Percentiles rank a stretch among this genome's conserved stretches.
Conservation (phyloP, 2,113 vertebrate species). For the Phaethornis superciliosus region DNA sequence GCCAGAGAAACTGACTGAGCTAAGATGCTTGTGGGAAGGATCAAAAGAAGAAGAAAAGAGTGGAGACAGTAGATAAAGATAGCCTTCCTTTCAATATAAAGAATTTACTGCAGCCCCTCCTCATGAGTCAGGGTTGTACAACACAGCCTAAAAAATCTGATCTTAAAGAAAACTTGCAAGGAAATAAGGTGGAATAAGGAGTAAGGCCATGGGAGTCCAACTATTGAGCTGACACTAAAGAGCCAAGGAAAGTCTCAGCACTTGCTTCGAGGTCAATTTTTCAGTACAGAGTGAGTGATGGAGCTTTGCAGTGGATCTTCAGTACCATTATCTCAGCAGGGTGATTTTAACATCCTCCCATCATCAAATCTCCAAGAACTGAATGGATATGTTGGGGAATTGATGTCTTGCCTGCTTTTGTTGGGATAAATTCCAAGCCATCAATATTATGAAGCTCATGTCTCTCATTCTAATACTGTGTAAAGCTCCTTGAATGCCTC, state of each 20-base stretch:
- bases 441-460: background rate
- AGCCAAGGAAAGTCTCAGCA: background rate
- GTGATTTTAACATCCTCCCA: background rate
- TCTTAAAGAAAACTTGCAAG: background rate
- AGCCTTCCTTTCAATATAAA: background rate
- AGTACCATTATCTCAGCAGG: background rate
- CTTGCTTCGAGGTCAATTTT: background rate
- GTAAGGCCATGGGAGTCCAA: background rate
- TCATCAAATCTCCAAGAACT: background rate
- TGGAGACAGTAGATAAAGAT: background rate
- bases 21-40: background rate
- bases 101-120: background rate
- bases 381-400: background rate
- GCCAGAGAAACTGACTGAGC: background rate
- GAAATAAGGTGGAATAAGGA: background rate
- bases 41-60: background rate
- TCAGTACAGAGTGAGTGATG: background rate
- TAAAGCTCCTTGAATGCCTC: background rate
- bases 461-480: fast-evolving
- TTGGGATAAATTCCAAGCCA: fast-evolving
- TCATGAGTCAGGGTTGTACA: fast-evolving
- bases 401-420: background rate
- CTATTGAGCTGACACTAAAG: background rate
- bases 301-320: background rate
- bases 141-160: background rate